Percentiles rank a stretch among this genome's conserved stretches.
Conservation (phyloP, 2,888 invertebrate species). For the Eubasilissa splendida region DNA sequence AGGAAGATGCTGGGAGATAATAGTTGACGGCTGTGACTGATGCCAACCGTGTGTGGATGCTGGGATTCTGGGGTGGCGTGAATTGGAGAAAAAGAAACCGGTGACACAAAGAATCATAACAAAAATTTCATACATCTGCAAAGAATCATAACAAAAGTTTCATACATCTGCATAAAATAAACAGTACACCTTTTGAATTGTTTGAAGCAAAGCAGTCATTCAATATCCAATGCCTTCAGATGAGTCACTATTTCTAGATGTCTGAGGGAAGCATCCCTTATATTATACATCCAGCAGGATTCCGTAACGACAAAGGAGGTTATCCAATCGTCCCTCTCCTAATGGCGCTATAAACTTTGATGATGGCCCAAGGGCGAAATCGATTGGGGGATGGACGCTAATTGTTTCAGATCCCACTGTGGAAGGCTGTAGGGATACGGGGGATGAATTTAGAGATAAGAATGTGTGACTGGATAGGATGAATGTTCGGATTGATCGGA, state of each 20-base stretch:
- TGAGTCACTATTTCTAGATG: slow-evolving; percentile 4
- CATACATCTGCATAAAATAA: no score
- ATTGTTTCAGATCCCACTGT: slow-evolving; percentile 40
- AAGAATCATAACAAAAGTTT: no score
- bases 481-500: no score
- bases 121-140: no score
- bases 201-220: neutral
- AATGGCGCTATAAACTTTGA: slow-evolving; percentile 44
- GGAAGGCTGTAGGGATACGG: neutral
- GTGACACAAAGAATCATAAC: no score
- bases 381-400: slow-evolving; percentile 32
- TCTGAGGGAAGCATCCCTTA: neutral
- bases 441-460: neutral
- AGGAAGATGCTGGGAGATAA: no score
- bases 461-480: neutral
- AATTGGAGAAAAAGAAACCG: no score
- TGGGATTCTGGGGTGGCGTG: no score
- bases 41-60: no score
- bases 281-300: neutral
- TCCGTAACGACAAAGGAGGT: slow-evolving; percentile 37
- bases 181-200: no score
- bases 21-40: no score
- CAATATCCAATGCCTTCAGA: neutral
- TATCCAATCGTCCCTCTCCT: slow-evolving; percentile 49
- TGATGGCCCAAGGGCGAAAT: slow-evolving; percentile 24